Conservation (phyloP, 2,888 invertebrate species). For the Oscheius sp. region DNA sequence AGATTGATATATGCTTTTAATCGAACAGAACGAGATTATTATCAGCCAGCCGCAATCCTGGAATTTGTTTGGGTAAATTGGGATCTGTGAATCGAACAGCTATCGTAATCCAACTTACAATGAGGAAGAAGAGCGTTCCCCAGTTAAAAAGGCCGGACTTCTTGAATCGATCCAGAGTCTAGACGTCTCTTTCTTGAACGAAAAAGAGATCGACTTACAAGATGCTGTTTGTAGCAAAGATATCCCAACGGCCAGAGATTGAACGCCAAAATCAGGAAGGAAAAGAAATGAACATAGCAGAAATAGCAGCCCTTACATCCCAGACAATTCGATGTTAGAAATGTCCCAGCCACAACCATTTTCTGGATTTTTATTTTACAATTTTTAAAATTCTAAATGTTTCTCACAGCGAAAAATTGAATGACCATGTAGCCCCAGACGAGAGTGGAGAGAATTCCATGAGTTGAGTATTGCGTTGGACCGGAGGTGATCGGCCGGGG, state of each 20-base stretch:
- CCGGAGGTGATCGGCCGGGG: constrained; percentile 11
- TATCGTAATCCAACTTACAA: background rate
- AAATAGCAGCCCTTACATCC: constrained; percentile 1
- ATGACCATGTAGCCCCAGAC: constrained; percentile 19
- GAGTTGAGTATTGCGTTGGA: constrained; percentile 5
- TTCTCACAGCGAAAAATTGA: constrained; percentile 4
- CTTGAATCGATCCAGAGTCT: background rate
- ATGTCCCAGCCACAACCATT: constrained; percentile 10
- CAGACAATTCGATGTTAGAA: background rate
- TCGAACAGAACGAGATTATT: background rate
- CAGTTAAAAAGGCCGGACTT: background rate
- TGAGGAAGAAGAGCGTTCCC: constrained; percentile 13
- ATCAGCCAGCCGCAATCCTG: constrained; percentile 3
- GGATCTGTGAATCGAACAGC: background rate
- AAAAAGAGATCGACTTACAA: background rate
- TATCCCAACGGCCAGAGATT: constrained; percentile 15
- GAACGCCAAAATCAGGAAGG: constrained; percentile 9
- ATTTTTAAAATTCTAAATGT: background rate
- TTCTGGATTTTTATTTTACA: background rate
- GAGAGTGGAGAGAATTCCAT: constrained; percentile 1
- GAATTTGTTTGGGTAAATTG: background rate
- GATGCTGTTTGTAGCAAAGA: constrained; percentile 5
- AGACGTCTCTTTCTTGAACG: background rate
- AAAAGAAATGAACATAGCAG: background rate
- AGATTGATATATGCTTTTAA: background rate